These are phyloP conservation scores for Sebastes oblongus DNA, from an alignment of 2,797 vertebrate genomes.

Conservation along the genomic window DNA sequence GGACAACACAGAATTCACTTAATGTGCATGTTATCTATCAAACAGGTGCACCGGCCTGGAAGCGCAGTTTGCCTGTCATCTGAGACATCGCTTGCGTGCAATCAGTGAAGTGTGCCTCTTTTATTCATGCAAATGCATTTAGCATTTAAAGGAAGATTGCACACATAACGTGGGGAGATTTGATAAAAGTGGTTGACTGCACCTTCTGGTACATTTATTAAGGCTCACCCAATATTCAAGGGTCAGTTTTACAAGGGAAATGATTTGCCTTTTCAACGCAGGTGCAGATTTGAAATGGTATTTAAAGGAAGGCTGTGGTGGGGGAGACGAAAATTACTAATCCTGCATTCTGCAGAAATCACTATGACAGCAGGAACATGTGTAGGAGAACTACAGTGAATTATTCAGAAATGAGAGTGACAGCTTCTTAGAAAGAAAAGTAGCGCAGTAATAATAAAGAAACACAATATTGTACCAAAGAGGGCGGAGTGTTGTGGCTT, in stretches of 20 bases:
- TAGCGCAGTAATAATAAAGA: background rate
- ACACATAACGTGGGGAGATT: constrained; percentile 19
- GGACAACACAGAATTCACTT: constrained; percentile 1
- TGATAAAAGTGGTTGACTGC: constrained; percentile 16
- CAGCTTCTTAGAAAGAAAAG: constrained; percentile 26
- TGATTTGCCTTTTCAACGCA: background rate
- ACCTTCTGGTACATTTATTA: constrained; percentile 19
- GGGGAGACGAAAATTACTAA: constrained; percentile 11
- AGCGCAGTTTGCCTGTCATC: constrained; percentile 28
- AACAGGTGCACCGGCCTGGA: constrained; percentile 35
- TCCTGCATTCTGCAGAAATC: constrained; percentile 19
- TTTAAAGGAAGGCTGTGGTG: background rate
- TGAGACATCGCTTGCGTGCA: constrained; percentile 30
- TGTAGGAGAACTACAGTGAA: constrained; percentile 19
- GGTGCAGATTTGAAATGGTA: constrained; percentile 8
- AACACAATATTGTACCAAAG: background rate
- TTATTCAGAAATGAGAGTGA: constrained; percentile 35
- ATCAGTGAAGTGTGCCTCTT: constrained; percentile 41
- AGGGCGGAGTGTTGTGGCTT: background rate
- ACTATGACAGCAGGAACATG: constrained; percentile 36
- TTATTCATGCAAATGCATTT: constrained; percentile 50
- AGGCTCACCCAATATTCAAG: background rate
- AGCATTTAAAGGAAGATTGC: constrained; percentile 31
- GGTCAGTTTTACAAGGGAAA: background rate
- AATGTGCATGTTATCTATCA: constrained; percentile 36